Evolutionary conservation across 2,797 vertebrate genomes (phyloP).

Genomic region (Rhodeus uyekii): DNA sequence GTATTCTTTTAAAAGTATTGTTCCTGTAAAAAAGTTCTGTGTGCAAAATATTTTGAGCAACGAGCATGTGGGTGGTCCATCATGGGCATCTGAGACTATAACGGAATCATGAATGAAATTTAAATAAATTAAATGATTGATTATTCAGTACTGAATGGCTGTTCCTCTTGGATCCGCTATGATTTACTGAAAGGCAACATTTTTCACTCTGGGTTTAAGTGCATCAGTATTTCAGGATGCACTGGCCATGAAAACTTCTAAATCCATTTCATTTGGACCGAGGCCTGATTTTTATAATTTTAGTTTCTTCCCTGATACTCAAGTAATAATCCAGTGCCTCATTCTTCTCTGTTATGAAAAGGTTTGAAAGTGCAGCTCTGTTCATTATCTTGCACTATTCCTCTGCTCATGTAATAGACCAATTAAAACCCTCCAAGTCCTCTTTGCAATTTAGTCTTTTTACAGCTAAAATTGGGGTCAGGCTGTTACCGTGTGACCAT

Average conservation of each 20-base stretch:
- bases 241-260: neutral
- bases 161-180: neutral
- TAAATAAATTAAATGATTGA: neutral
- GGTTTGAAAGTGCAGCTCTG: constrained; percentile 52
- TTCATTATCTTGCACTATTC: constrained; percentile 31
- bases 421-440: constrained; percentile 44
- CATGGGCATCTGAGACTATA: neutral
- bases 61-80: neutral
- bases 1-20: too few relatives aligned
- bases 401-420: constrained; percentile 39
- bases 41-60: too few relatives aligned
- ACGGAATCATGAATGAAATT: neutral
- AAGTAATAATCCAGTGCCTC: constrained; percentile 44
- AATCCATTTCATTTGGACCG: neutral
- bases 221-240: neutral
- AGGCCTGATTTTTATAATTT: neutral
- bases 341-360: constrained; percentile 60
- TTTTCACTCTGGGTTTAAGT: neutral
- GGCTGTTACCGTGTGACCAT: constrained; percentile 44
- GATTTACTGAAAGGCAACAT: neutral
- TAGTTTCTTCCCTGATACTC: constrained; percentile 39
- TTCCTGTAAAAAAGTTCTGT: too few relatives aligned
- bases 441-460: constrained; percentile 56
- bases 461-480: constrained; percentile 56
- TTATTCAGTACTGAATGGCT: neutral